A percentile compares a stretch with the other conserved stretches of the same genome.
Evolutionary conservation across 2,888 invertebrate species (phyloP).

Genomic region (Onthophagus sagittarius): DNA sequence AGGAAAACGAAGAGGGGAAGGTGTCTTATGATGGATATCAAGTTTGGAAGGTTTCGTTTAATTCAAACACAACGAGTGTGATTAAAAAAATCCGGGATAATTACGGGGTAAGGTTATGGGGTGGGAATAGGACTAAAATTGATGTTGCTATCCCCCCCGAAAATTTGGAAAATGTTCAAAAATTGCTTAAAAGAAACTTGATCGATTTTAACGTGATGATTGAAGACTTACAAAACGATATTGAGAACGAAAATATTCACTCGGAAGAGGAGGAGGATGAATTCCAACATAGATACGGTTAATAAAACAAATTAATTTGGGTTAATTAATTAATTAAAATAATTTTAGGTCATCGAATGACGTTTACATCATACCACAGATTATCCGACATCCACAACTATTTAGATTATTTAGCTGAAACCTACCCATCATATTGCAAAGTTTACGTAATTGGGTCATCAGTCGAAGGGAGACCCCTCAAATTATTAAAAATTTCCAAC

Average conservation of each 20-base stretch:
- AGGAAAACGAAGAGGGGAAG: constrained; percentile 20
- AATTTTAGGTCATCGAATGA: constrained; percentile 55
- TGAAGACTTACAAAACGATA: constrained; percentile 72
- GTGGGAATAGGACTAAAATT: constrained; percentile 58
- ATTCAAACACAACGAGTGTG: constrained; percentile 52
- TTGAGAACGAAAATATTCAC: constrained; percentile 75
- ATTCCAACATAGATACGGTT: constrained; percentile 68
- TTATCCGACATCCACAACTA: constrained; percentile 66
- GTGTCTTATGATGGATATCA: constrained; percentile 74
- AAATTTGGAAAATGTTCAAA: constrained; percentile 60
- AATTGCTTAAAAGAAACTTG: constrained; percentile 58
- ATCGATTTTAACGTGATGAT: constrained; percentile 70
- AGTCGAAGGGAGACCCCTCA: constrained; percentile 68
- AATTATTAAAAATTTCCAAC: constrained; percentile 68
- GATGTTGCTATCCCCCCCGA: constrained; percentile 71
- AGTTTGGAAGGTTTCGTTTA: constrained; percentile 65
- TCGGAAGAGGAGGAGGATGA: constrained; percentile 62
- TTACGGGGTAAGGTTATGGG: constrained; percentile 63
- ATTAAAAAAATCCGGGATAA: constrained; percentile 33
- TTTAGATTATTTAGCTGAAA: constrained; percentile 65
- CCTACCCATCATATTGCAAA: constrained; percentile 69
- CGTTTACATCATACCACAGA: constrained; percentile 76
- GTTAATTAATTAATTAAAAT: too few species aligned
- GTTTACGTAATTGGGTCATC: constrained; percentile 72
- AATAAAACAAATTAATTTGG: too few species aligned